These are phyloP conservation scores for Sebastes steindachneri DNA, from an alignment of 2,797 vertebrate genomes.

Conservation along the genomic window DNA sequence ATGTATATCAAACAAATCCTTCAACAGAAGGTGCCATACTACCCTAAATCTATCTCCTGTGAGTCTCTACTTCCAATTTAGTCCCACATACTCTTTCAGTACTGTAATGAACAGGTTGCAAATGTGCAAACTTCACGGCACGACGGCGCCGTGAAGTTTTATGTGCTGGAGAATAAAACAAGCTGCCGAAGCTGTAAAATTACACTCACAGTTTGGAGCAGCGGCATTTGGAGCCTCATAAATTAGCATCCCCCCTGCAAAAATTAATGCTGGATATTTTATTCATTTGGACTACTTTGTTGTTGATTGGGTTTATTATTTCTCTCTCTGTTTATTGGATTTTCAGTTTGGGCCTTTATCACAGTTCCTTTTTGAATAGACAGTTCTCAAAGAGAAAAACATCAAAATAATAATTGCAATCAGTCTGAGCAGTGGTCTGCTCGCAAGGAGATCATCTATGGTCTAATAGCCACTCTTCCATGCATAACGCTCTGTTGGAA, in stretches of 20 bases:
- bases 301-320: slow-evolving; percentile 18
- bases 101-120: slow-evolving; percentile 20
- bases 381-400: slow-evolving; percentile 20
- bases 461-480: slow-evolving; percentile 42
- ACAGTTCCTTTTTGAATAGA: not conserved
- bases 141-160: slow-evolving; percentile 8
- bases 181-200: slow-evolving; percentile 9
- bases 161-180: slow-evolving; percentile 34
- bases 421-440: slow-evolving; percentile 26
- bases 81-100: not conserved
- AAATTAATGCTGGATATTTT: slow-evolving; percentile 35
- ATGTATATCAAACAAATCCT: not conserved
- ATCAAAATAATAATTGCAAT: slow-evolving; percentile 44
- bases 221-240: slow-evolving; percentile 16
- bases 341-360: not conserved
- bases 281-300: slow-evolving; percentile 44
- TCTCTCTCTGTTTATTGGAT: slow-evolving; percentile 20
- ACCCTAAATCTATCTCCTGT: slow-evolving; percentile 1
- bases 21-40: not conserved
- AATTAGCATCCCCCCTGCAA: slow-evolving; percentile 17
- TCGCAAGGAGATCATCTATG: slow-evolving; percentile 44
- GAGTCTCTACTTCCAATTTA: slow-evolving; percentile 5
- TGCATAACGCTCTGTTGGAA: slow-evolving; percentile 19
- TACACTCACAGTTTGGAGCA: slow-evolving; percentile 12
- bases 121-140: slow-evolving; percentile 14